Base-by-base conservation (phyloP, 1,140 invertebrate species). In the Rhizoglyphus robini region DNA sequence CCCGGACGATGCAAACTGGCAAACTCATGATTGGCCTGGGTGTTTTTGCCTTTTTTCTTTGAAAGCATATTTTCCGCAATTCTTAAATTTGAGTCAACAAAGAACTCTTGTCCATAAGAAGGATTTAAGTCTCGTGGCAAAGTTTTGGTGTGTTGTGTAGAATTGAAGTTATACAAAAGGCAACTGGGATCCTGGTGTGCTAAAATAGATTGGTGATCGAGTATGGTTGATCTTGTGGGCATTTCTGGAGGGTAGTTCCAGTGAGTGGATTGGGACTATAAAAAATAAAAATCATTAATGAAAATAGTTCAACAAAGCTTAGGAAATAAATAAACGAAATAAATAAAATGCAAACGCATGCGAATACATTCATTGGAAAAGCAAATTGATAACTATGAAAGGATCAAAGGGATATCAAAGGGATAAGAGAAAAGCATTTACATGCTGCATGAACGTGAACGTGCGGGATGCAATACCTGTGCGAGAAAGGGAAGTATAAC, bases 161-260 rank as follows among this genome's bases (percentile, higher is more conserved):
- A 23, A 27, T 23, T 64, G 8, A 8, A 64, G 31, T 38, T 64
- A 64, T 64, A 64, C 29, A 64, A 51, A 48, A 48, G 38, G 46
- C 15, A 15, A 57, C 25, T 49, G 61, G 32, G 51, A 27, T 51
- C 46, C 31, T 31, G 63, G 25, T 64, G 63, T 64, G 31, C 49
- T 63, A 47, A 58, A 58, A 65, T 65, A 65, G 29, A 65, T 65
- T 57, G 64, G 64, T 32, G 64, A 65, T 65, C 64, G 20, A 15
- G 64, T 65, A 15, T 30, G 36, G 30, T 63, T 5, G 51, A 32
- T 29, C 25, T 32, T 51, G 25, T 65, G 29, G 23, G 48, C 15
- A 20, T 13, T n/a, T 63, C 63, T 31, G 20, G 58, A 15, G 2
- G 64, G 25, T 13, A 65, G 25, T 65, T 65, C 64, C 49, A 58